Evolutionary conservation across 2,797 vertebrate genomes (phyloP), one percentile per base, ranked within the genome.

Genomic region (Spheniscus humboldti): DNA sequence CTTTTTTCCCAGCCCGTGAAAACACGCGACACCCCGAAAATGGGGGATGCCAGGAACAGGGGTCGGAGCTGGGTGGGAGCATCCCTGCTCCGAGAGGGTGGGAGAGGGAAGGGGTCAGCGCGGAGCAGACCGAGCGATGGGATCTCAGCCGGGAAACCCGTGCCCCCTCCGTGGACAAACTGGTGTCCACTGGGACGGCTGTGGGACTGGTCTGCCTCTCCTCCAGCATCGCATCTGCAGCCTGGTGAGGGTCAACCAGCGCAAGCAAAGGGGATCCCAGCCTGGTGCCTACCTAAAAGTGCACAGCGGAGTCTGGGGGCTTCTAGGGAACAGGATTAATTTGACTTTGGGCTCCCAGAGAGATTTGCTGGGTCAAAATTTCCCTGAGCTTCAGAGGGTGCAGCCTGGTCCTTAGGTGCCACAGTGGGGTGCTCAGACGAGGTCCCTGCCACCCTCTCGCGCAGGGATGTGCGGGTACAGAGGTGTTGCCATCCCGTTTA

Each of bases 251-350:
- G 15, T n/a, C 9, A 27, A 47, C 2, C 1, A 14, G 8, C 0
- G 6, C 31, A 18, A 48, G 53, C 1, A 3, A 52, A 41, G 25
- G 48, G 4, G 33, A 55, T 47, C 23, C 16, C 52, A 53, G 18
- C 8, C 37, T 33, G 31, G 14, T 13, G 8, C 43, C 48, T 5
- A 8, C 24, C 35, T 52, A 19, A 64, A 39, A 19, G 27, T 0
- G 0, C 24, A 10, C 0, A 7, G 7, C 0, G 10, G 75, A 24
- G 11, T 2, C 23, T 37, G 18, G 18, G 13, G 12, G 16, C 4
- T 12, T 24, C 56, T 7, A 25, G 48, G 24, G 39, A 79, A 6
- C 4, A 8, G 68, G 16, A 30, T 43, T 11, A 2, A 8, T 5
- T 19, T n/a, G 52, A 10, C 19, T 88, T 57, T 1, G 63, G 67